phyloP scores from a whole-genome alignment of 2,888 invertebrate species.

The Galerucella nymphaeae region DNA sequence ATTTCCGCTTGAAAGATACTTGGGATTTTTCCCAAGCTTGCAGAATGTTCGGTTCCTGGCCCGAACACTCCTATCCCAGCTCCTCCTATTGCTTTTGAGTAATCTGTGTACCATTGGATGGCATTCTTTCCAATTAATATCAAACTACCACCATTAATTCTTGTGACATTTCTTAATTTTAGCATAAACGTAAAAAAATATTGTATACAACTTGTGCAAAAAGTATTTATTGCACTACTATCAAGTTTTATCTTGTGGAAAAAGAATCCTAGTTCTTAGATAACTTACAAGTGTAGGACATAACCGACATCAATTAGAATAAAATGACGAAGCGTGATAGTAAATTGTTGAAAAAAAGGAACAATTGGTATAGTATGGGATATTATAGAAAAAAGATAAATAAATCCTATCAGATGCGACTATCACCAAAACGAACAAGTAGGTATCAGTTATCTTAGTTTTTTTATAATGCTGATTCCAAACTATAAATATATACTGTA shows the following conservation, averaged over 20 bases:
- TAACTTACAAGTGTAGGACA: background rate
- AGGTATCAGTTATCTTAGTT: background rate
- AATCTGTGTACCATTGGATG: too few species aligned
- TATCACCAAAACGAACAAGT: background rate
- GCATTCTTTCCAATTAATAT: too few species aligned
- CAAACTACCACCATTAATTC: too few species aligned
- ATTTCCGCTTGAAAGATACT: too few species aligned
- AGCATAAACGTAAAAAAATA: too few species aligned
- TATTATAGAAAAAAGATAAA: background rate
- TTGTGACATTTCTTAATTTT: too few species aligned
- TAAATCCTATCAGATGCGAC: background rate
- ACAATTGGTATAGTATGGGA: background rate
- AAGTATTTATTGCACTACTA: too few species aligned
- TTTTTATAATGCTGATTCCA: background rate
- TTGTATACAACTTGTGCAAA: too few species aligned
- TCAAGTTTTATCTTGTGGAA: background rate
- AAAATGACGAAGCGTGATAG: background rate
- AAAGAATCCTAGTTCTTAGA: background rate
- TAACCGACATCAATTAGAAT: background rate
- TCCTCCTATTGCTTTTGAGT: too few species aligned
- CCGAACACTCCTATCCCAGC: too few species aligned
- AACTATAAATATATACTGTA: background rate
- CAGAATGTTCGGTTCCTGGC: too few species aligned
- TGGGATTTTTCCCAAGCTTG: too few species aligned
- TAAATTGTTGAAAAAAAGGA: background rate